A percentile compares a stretch with the other conserved stretches of the same genome.
These are phyloP conservation scores for Potorous gilbertii DNA, from an alignment of 2,797 vertebrate genomes.

Conservation along the genomic window DNA sequence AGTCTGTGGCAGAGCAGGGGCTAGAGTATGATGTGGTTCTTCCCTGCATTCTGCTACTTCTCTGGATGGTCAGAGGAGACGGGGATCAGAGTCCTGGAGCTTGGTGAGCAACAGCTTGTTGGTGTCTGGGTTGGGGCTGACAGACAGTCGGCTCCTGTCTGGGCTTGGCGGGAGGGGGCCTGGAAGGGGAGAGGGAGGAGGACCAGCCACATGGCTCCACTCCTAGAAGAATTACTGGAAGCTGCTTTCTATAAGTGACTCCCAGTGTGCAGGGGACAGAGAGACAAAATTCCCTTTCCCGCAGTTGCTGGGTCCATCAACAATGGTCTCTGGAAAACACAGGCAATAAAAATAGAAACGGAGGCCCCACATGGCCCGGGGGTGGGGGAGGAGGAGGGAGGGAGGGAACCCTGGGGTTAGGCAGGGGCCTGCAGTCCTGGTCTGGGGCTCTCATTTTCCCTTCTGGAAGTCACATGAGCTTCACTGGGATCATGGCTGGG, in stretches of 20 bases:
- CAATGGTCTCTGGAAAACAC: constrained; percentile 83
- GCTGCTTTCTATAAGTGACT: constrained; percentile 86
- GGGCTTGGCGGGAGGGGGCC: constrained; percentile 30
- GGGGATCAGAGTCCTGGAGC: neutral
- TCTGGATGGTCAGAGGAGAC: neutral
- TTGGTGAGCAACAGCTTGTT: neutral
- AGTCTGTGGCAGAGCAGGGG: neutral
- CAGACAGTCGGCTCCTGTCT: constrained; percentile 64
- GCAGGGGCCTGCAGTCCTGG: neutral
- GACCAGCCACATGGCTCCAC: constrained; percentile 74
- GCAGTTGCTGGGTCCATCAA: constrained; percentile 69
- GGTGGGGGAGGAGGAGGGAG: neutral
- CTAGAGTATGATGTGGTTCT: neutral
- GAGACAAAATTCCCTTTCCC: constrained; percentile 74
- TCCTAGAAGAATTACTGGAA: constrained; percentile 88
- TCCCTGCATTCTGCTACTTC: neutral
- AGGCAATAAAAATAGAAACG: constrained; percentile 81
- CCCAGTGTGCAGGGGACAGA: constrained; percentile 68
- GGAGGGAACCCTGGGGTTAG: neutral
- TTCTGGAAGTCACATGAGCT: neutral
- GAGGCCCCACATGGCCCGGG: constrained; percentile 64
- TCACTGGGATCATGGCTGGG: neutral
- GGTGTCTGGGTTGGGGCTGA: neutral
- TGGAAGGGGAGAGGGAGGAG: constrained; percentile 62
- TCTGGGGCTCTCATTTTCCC: neutral